phyloP scores from a whole-genome alignment of 2,888 invertebrate genomes.

The Mimachlamys varia region DNA sequence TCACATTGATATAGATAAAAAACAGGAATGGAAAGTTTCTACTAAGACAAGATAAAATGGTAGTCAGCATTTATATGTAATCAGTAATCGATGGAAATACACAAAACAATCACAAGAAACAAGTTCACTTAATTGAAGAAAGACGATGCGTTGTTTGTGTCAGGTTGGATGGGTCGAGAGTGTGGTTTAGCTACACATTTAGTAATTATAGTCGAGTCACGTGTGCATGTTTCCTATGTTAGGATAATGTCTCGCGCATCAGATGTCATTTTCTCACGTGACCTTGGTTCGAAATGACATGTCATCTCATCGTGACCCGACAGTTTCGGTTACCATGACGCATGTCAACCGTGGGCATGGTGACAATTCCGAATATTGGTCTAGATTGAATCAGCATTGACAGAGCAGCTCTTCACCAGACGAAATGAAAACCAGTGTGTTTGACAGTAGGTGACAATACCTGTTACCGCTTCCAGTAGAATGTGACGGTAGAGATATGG shows the following conservation, averaged over 20 bases:
- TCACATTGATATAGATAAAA: too few species aligned
- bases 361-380: background rate
- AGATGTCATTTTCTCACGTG: slow-evolving; percentile 7
- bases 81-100: background rate
- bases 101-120: slow-evolving; percentile 5
- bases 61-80: too few species aligned
- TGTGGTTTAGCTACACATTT: background rate
- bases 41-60: too few species aligned
- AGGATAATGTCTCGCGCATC: background rate
- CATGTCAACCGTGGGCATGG: slow-evolving; percentile 1
- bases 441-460: background rate
- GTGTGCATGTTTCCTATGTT: background rate
- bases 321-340: slow-evolving; percentile 13
- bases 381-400: background rate
- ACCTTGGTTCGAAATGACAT: background rate
- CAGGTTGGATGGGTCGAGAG: background rate
- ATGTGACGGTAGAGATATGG: background rate
- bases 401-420: background rate
- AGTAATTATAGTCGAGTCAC: background rate
- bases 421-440: background rate
- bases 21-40: too few species aligned
- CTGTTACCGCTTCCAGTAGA: background rate
- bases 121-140: background rate
- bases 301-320: slow-evolving; percentile 16
- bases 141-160: background rate